Conservation (phyloP, 2,113 vertebrate species). For the Ovis aries region DNA sequence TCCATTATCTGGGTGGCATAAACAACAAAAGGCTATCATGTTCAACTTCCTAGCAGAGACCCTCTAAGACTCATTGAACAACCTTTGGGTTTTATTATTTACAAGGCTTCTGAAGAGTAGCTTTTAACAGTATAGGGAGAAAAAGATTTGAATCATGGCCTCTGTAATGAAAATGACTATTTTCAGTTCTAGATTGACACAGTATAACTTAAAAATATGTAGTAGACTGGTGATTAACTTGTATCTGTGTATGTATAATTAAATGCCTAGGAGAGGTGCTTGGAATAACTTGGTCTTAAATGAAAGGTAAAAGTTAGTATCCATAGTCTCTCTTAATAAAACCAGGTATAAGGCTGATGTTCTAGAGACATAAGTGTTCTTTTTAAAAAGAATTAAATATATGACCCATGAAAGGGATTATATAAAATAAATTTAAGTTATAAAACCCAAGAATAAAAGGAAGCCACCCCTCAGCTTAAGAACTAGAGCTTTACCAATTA, state of each 20-base stretch:
- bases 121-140: neutral
- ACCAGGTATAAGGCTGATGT: neutral
- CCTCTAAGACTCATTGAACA: neutral
- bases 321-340: neutral
- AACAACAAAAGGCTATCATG: neutral
- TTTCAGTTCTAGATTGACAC: neutral
- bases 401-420: neutral
- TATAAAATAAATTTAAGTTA: neutral
- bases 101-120: neutral
- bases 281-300: neutral
- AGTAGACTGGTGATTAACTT: neutral
- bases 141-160: neutral
- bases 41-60: neutral
- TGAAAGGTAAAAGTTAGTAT: neutral
- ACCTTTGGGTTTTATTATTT: constrained; percentile 23
- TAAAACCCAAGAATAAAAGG: neutral
- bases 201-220: neutral
- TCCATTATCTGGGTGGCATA: neutral
- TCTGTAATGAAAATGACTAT: constrained; percentile 13
- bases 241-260: neutral
- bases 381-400: neutral
- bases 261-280: neutral
- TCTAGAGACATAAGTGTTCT: neutral
- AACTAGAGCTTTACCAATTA: neutral
- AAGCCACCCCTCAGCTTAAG: neutral